phyloP scores from a whole-genome alignment of 1,140 invertebrate genomes.

The Drosophila erecta region DNA sequence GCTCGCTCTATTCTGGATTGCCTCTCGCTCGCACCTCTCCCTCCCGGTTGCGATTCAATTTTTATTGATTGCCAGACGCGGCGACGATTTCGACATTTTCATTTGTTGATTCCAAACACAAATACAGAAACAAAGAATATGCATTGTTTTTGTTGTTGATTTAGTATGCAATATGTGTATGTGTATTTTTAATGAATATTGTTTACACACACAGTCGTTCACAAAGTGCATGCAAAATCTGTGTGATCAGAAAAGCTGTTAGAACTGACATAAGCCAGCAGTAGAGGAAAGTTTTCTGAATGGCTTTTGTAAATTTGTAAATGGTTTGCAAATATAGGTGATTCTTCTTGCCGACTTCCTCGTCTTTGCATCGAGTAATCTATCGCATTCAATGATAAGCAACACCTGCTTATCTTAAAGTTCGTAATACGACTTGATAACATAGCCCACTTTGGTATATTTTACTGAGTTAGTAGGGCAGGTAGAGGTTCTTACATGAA shows the following conservation, averaged over 20 bases:
- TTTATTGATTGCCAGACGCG: conserved; percentile 62
- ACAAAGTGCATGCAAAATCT: conserved; percentile 22
- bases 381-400: background rate
- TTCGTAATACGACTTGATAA: background rate
- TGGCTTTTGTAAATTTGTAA: conserved; percentile 19
- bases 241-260: conserved; percentile 18
- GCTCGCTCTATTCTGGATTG: conserved; percentile 6
- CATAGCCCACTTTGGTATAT: background rate
- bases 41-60: conserved; percentile 23
- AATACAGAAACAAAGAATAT: conserved; percentile 43
- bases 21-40: conserved; percentile 6
- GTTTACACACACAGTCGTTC: conserved; percentile 6
- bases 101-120: conserved; percentile 52
- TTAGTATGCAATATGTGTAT: conserved; percentile 30
- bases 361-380: background rate
- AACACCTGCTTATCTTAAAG: background rate
- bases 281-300: conserved; percentile 26
- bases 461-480: background rate
- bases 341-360: background rate
- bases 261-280: conserved; percentile 15
- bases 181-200: conserved; percentile 41
- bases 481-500: background rate
- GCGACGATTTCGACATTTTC: conserved; percentile 59
- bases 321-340: background rate
- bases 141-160: conserved; percentile 41